Percentiles rank a stretch among this genome's conserved stretches.
These are phyloP conservation scores for Aphelenchoides besseyi DNA, from an alignment of 1,140 invertebrate genomes.

Conservation along the genomic window DNA sequence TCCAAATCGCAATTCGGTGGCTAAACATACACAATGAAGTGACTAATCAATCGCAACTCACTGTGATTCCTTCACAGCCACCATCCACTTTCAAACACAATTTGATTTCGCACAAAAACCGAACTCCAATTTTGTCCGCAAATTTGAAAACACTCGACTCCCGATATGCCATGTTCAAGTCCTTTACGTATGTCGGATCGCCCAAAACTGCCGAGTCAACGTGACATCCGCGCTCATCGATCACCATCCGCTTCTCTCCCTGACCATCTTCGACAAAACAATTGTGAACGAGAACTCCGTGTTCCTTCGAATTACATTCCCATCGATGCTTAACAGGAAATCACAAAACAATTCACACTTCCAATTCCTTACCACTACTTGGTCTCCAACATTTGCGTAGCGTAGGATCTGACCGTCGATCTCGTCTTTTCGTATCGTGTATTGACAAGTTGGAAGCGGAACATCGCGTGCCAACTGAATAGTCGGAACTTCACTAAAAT, in stretches of 20 bases:
- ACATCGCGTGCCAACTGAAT: slow-evolving; percentile 45
- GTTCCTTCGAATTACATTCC: slow-evolving; percentile 53
- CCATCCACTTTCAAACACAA: slow-evolving; percentile 58
- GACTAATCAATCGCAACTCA: slow-evolving; percentile 18
- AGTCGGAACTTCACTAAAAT: slow-evolving; percentile 52
- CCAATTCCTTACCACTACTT: slow-evolving; percentile 53
- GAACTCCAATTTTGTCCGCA: slow-evolving; percentile 57
- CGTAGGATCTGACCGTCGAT: slow-evolving; percentile 54
- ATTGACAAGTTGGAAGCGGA: slow-evolving; percentile 56
- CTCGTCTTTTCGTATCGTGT: slow-evolving; percentile 61
- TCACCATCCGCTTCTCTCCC: slow-evolving; percentile 52
- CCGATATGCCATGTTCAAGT: slow-evolving; percentile 60
- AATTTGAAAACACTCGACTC: slow-evolving; percentile 62
- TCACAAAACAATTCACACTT: too few relatives aligned
- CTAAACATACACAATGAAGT: slow-evolving; percentile 30
- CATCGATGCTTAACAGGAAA: slow-evolving; percentile 45
- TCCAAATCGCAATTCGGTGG: slow-evolving; percentile 43
- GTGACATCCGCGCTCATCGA: slow-evolving; percentile 58
- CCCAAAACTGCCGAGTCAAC: slow-evolving; percentile 52
- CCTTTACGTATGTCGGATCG: slow-evolving; percentile 60
- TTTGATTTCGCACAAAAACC: slow-evolving; percentile 60
- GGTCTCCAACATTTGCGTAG: slow-evolving; percentile 59
- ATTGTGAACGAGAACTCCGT: slow-evolving; percentile 57
- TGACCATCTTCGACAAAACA: slow-evolving; percentile 62
- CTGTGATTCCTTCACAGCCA: slow-evolving; percentile 62